phyloP scores from a whole-genome alignment of 2,888 invertebrate species.

The Gryllus longicercus region DNA sequence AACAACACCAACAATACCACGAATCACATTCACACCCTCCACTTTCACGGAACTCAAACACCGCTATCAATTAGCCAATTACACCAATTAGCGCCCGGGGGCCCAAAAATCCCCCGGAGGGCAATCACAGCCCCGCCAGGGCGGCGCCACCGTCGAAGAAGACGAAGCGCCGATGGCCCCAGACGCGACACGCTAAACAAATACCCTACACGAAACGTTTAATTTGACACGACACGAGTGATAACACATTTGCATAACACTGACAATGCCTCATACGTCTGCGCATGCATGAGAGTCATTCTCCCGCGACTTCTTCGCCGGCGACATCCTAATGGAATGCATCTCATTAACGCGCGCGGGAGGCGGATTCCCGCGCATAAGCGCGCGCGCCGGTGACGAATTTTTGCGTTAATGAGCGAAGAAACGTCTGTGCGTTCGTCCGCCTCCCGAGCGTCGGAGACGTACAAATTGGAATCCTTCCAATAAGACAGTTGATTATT shows the following conservation, averaged over 20 bases:
- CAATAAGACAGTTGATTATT: no score
- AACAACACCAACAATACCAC: no score
- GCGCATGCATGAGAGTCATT: not conserved
- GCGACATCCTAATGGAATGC: not conserved
- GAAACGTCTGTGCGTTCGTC: no score
- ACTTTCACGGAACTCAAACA: no score
- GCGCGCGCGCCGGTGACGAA: not conserved
- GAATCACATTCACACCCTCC: no score
- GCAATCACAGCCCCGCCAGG: not conserved
- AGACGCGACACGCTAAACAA: conserved; percentile 2
- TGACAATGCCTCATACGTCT: not conserved
- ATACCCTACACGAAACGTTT: not conserved
- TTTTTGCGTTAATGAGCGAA: not conserved
- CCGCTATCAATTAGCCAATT: no score
- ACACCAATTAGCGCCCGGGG: no score
- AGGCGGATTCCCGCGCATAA: not conserved
- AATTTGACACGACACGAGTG: not conserved
- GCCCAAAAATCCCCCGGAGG: no score
- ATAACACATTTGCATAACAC: not conserved
- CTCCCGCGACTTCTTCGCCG: not conserved
- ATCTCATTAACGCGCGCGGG: not conserved
- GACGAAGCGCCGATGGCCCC: not conserved
- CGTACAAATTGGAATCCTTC: no score
- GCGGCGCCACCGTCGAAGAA: not conserved
- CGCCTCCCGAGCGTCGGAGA: no score